A percentile compares a stretch with the other conserved stretches of the same genome.
phyloP scores from a whole-genome alignment of 2,888 invertebrate genomes.

The Pelosia muscerda region DNA sequence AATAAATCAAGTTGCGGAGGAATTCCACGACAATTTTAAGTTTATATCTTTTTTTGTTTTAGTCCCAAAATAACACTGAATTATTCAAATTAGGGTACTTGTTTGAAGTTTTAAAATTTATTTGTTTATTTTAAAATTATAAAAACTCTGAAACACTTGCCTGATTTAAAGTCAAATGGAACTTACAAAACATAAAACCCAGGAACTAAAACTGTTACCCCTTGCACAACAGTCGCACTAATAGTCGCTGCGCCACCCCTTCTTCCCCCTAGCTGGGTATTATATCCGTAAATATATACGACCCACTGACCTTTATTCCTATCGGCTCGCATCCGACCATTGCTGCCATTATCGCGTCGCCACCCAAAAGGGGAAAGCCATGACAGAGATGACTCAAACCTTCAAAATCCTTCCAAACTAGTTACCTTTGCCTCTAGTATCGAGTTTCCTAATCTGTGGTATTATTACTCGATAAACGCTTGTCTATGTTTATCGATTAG shows the following conservation, averaged over 20 bases:
- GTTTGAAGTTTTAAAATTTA: no score
- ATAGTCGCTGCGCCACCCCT: not conserved
- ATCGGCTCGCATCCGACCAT: not conserved
- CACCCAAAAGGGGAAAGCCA: constrained; percentile 42
- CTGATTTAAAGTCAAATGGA: no score
- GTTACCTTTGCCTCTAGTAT: constrained; percentile 45
- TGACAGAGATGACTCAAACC: constrained; percentile 64
- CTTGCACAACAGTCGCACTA: not conserved
- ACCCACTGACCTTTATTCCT: constrained; percentile 14
- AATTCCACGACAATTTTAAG: no score
- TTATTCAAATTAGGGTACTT: no score
- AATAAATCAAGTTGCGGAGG: no score
- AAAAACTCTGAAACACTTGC: no score
- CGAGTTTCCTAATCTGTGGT: constrained; percentile 32
- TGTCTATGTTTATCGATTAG: constrained; percentile 40
- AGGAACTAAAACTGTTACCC: not conserved
- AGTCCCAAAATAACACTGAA: no score
- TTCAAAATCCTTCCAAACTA: constrained; percentile 43
- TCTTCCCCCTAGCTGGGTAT: not conserved
- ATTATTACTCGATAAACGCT: constrained; percentile 44
- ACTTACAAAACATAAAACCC: not conserved
- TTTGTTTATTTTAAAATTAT: no score
- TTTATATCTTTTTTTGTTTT: no score
- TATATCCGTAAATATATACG: constrained; percentile 22
- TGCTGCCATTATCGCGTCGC: constrained; percentile 25